Percentiles rank a stretch among this genome's conserved stretches.
Evolutionary conservation across 2,888 invertebrate species (phyloP).

Genomic region (Lathronympha strigana): DNA sequence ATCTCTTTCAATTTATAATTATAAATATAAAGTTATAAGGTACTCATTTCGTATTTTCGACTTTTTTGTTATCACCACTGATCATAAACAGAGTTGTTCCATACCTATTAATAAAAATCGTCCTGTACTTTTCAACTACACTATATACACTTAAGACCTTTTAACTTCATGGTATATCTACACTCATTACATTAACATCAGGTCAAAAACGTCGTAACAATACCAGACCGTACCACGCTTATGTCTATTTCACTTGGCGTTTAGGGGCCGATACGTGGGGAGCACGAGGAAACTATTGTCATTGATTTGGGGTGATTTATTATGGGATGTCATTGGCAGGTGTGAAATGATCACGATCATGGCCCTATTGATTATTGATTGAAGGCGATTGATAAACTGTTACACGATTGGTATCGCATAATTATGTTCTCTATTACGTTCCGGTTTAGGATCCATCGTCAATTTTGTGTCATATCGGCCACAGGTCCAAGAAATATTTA

Average conservation of each 20-base stretch:
- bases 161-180: neutral
- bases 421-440: too few relatives aligned
- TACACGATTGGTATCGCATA: too few relatives aligned
- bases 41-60: too few relatives aligned
- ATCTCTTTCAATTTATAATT: too few relatives aligned
- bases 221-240: neutral
- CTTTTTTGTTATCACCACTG: too few relatives aligned
- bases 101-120: too few relatives aligned
- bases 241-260: neutral
- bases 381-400: neutral
- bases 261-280: neutral
- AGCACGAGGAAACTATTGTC: constrained; percentile 9
- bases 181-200: neutral
- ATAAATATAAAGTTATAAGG: too few relatives aligned
- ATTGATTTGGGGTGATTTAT: constrained; percentile 12
- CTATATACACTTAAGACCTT: neutral
- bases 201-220: neutral
- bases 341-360: neutral
- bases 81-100: too few relatives aligned
- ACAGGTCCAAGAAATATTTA: too few relatives aligned
- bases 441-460: too few relatives aligned
- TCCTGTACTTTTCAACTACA: neutral
- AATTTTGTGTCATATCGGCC: too few relatives aligned
- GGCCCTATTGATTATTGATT: neutral
- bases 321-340: constrained; percentile 8